Conservation (phyloP, 92 coral and sea anemone genomes). For the Paragorgia papillata region DNA sequence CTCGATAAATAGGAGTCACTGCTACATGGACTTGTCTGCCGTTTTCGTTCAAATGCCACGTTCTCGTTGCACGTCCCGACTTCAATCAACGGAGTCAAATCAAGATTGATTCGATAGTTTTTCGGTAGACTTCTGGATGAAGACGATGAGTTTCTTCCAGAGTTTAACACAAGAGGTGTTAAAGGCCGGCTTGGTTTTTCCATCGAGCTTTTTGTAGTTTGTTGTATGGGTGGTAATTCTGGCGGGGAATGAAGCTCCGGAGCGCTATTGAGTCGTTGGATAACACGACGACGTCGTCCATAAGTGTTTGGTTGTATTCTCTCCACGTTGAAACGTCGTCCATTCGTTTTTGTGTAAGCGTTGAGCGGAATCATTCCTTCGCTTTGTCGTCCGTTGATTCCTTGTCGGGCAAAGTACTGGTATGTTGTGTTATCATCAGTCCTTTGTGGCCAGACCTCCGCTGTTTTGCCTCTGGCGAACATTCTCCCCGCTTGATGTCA, state of each 20-base stretch:
- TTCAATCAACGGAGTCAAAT: slow-evolving; percentile 34
- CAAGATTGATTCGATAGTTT: slow-evolving; percentile 39
- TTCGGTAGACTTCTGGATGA: slow-evolving; percentile 17
- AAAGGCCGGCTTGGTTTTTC: slow-evolving; percentile 17
- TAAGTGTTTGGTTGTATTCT: not conserved
- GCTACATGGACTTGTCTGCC: slow-evolving; percentile 24
- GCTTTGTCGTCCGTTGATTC: not conserved
- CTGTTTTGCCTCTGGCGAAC: slow-evolving; percentile 6
- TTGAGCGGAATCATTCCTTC: slow-evolving; percentile 45
- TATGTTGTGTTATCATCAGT: not conserved
- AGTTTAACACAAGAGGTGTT: slow-evolving; percentile 17
- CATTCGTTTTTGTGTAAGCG: not conserved
- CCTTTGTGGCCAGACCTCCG: not conserved
- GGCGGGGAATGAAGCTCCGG: slow-evolving; percentile 11
- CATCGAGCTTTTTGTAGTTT: not conserved
- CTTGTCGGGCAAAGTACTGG: slow-evolving; percentile 23
- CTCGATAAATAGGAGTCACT: slow-evolving; percentile 32
- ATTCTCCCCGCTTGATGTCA: too few species aligned
- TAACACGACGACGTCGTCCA: not conserved
- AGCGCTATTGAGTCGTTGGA: slow-evolving; percentile 32
- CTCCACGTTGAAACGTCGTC: not conserved
- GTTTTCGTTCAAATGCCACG: slow-evolving; percentile 9
- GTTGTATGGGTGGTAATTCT: slow-evolving; percentile 28
- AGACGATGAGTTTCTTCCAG: slow-evolving; percentile 10
- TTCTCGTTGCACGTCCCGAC: not conserved